Evolutionary conservation across 2,888 invertebrate species (phyloP).

Genomic region (Thereva unica): DNA sequence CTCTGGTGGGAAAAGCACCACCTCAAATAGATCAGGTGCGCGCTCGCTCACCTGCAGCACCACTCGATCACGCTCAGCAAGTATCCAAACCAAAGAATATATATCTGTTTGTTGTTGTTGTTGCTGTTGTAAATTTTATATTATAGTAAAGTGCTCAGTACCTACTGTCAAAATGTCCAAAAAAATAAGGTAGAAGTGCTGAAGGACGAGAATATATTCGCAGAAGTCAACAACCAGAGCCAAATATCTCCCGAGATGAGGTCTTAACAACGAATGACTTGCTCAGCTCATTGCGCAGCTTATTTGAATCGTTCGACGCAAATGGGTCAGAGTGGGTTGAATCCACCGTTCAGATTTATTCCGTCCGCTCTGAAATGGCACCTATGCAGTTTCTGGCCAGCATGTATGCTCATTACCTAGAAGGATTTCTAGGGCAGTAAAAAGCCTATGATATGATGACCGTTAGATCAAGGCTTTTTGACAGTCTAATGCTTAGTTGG

Average conservation of each 20-base stretch:
- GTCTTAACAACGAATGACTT: constrained; percentile 37
- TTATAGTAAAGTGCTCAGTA: too few relatives aligned
- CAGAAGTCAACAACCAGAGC: constrained; percentile 24
- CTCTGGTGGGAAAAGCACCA: too few relatives aligned
- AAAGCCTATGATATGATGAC: too few relatives aligned
- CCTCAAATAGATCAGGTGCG: too few relatives aligned
- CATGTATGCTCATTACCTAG: constrained; percentile 2
- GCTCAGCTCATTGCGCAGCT: constrained; percentile 29
- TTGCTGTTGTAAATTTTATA: too few relatives aligned
- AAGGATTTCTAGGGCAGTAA: neutral
- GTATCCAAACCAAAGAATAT: too few relatives aligned
- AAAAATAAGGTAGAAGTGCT: neutral
- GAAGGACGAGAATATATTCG: neutral
- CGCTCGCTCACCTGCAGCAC: too few relatives aligned
- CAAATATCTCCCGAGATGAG: constrained; percentile 37
- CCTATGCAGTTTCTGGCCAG: constrained; percentile 21
- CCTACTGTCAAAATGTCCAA: too few relatives aligned
- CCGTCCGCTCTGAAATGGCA: constrained; percentile 3
- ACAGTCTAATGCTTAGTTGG: too few relatives aligned
- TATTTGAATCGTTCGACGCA: constrained; percentile 38
- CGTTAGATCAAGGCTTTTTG: too few relatives aligned
- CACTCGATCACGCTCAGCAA: too few relatives aligned
- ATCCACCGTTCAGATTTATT: neutral
- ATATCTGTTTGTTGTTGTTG: too few relatives aligned
- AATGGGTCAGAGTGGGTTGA: constrained; percentile 39